Evolutionary conservation across 2,888 invertebrate genomes (phyloP).

Genomic region (Heliconius erato): DNA sequence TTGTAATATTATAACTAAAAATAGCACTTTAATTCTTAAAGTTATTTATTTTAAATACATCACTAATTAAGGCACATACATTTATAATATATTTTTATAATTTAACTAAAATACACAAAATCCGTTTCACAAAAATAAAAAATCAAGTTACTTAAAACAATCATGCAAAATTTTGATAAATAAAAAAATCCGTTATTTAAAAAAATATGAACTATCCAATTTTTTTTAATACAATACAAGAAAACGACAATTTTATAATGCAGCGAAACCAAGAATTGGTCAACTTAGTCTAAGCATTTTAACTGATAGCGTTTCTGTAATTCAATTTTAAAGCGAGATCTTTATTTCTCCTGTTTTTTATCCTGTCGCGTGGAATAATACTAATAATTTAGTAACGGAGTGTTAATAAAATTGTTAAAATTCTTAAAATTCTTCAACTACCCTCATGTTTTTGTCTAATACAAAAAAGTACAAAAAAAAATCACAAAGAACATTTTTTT

Average conservation of each 20-base stretch:
- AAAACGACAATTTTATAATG: not conserved
- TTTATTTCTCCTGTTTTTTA: too few relatives aligned
- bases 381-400: not conserved
- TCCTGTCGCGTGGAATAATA: too few relatives aligned
- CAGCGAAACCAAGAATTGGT: too few relatives aligned
- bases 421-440: not conserved
- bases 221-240: not conserved
- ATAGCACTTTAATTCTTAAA: slow-evolving; percentile 14
- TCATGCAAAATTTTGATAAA: not conserved
- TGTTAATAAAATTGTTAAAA: not conserved
- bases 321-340: too few relatives aligned
- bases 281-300: too few relatives aligned
- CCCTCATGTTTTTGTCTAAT: not conserved
- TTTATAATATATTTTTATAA: not conserved
- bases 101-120: slow-evolving; percentile 17
- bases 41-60: slow-evolving; percentile 8
- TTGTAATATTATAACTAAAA: slow-evolving; percentile 6
- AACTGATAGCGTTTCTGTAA: too few relatives aligned
- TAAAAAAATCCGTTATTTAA: not conserved
- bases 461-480: not conserved
- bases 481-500: not conserved
- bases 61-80: slow-evolving; percentile 26
- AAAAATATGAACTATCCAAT: not conserved
- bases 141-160: not conserved
- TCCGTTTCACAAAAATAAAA: not conserved